Percentiles rank a stretch among this genome's conserved stretches.
Conservation (phyloP, 2,797 vertebrate species). For the Rhinella marina region DNA sequence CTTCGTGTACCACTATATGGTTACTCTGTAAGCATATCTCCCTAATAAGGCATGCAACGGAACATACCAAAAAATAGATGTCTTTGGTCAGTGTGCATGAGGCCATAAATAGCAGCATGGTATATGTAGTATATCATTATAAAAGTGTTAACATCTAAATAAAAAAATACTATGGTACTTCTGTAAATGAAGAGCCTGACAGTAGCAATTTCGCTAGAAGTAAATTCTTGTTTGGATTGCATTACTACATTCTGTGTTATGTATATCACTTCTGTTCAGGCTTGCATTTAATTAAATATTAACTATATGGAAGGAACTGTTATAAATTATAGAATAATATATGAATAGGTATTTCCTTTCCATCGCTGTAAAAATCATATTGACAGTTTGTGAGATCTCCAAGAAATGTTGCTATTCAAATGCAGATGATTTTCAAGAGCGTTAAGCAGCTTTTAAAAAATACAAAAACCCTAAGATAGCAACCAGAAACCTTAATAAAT, state of each 20-base stretch:
- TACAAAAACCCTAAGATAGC: neutral
- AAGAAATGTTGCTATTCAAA: neutral
- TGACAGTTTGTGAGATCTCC: neutral
- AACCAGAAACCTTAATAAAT: neutral
- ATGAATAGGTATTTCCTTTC: constrained; percentile 32
- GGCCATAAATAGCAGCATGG: too few relatives aligned
- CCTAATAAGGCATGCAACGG: too few relatives aligned
- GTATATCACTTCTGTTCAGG: constrained; percentile 12
- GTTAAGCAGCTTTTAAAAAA: neutral
- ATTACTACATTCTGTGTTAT: constrained; percentile 37
- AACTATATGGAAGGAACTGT: constrained; percentile 18
- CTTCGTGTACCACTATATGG: too few relatives aligned
- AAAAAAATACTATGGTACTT: neutral
- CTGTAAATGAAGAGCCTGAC: constrained; percentile 8
- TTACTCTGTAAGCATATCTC: too few relatives aligned
- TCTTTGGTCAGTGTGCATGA: too few relatives aligned
- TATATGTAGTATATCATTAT: too few relatives aligned
- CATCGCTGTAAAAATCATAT: neutral
- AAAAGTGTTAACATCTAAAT: neutral
- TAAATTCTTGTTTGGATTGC: constrained; percentile 31
- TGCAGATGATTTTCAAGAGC: neutral
- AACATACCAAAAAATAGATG: too few relatives aligned
- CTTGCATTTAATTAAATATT: constrained; percentile 47
- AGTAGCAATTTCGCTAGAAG: neutral
- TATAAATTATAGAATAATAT: constrained; percentile 19